A percentile compares a stretch with the other conserved stretches of the same genome.
Evolutionary conservation across 1,140 invertebrate species (phyloP).

Genomic region (Stegodyphus mimosarum): DNA sequence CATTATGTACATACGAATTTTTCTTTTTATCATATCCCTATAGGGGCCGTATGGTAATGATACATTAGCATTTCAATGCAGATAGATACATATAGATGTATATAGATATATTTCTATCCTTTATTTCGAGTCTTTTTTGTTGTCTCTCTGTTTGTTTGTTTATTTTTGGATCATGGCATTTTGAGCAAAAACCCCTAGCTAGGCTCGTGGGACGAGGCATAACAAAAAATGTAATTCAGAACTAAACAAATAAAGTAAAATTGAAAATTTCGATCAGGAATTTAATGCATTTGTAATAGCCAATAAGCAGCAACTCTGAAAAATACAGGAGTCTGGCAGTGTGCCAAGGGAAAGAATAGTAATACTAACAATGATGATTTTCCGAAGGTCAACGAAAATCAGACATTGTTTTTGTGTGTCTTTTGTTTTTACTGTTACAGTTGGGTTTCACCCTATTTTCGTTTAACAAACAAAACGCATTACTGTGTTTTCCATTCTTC

Average conservation of each 20-base stretch:
- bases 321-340: conserved; percentile 19
- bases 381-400: conserved; percentile 38
- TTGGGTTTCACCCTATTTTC: background rate
- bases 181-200: background rate
- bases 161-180: conserved; percentile 19
- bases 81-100: conserved; percentile 34
- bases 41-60: conserved; percentile 42
- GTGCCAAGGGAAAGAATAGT: conserved; percentile 13
- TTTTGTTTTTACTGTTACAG: background rate
- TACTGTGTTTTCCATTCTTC: too few relatives aligned
- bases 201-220: background rate
- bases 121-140: conserved; percentile 23
- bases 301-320: conserved; percentile 40
- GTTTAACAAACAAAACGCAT: background rate
- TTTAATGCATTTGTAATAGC: conserved; percentile 61
- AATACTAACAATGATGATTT: conserved; percentile 34
- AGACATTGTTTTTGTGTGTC: conserved; percentile 15
- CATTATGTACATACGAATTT: conserved; percentile 32
- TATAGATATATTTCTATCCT: conserved; percentile 31
- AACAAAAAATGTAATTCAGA: conserved; percentile 37
- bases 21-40: conserved; percentile 17
- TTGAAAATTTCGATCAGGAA: conserved; percentile 44
- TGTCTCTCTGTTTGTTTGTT: conserved; percentile 4
- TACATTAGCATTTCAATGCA: conserved; percentile 59
- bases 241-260: conserved; percentile 56